phyloP scores from a whole-genome alignment of 1,140 invertebrate genomes.

The Goniozus legneri region DNA sequence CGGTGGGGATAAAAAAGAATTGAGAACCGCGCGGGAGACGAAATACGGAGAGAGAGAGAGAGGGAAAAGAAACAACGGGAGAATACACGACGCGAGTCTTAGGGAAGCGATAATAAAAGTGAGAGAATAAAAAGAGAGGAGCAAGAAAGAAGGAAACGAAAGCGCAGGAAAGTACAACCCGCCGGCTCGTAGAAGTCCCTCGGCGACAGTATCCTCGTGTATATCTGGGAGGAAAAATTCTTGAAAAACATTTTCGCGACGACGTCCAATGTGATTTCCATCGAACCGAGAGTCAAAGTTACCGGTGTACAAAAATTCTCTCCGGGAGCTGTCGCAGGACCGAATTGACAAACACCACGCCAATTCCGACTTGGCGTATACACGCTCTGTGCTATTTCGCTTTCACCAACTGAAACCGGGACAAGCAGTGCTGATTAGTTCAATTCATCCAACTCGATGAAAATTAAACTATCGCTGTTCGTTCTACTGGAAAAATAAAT shows the following conservation, averaged over 20 bases:
- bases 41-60: constrained; percentile 6
- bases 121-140: too few species aligned
- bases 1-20: neutral
- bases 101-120: too few species aligned
- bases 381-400: neutral
- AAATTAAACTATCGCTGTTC: too few species aligned
- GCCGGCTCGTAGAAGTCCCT: neutral
- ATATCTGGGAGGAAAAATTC: neutral
- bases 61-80: neutral
- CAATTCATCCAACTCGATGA: too few species aligned
- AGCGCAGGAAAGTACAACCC: neutral
- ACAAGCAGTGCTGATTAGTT: too few species aligned
- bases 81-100: neutral
- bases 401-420: neutral
- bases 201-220: neutral
- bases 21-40: neutral
- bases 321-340: too few species aligned
- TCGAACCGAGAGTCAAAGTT: too few species aligned
- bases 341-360: neutral
- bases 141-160: too few species aligned
- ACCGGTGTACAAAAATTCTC: too few species aligned
- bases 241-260: too few species aligned
- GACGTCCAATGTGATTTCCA: neutral
- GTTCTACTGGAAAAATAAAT: too few species aligned
- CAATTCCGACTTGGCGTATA: neutral